Base-by-base conservation (phyloP, 2,797 vertebrate genomes). In the Xenentodon cancila region DNA sequence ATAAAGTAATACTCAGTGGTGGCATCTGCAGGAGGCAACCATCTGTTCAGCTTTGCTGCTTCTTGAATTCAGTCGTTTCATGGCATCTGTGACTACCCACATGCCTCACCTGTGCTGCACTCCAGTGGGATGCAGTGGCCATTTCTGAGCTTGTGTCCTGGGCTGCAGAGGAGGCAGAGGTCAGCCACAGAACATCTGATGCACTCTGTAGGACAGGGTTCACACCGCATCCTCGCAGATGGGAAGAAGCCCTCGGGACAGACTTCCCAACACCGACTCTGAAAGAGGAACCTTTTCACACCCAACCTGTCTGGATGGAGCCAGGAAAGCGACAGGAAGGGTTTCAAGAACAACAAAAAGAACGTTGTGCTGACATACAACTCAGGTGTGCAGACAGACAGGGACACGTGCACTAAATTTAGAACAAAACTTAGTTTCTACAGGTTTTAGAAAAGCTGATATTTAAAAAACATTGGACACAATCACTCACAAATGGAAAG, bases 241-340 rank as follows among this genome's bases (percentile, higher is more conserved):
- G 92, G 92, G 75, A 91, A 95, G 82, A 94, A 79, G 1, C 91
- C 92, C n/a, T 59, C 54, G 0, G 96, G 96, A 75, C 97, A 98
- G 56, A 49, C 83, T 5, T 93, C 92, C 47, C 82, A 88, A 84
- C 97, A 99, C 74, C 95, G 86, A 12, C 90, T 88, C 19, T 66
- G 42, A 27, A 94, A 92, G 6, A 97, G 75, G 85, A 95, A 97
- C 51, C 80, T 90, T 15, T 82, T 46, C 4, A 49, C 81, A 15
- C 83, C 91, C n/a, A 89, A 88, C 62, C 60, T 89, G 66, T 98
- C 97, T 98, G 88, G 19, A 72, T 4, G 20, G 56, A 60, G 58
- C 8, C 11, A 22, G 13, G 52, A 20, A 61, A 34, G 45, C 51
- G 21, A 59, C 5, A 53, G 20, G 18, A 58, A 49, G 22, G 48